Evolutionary conservation across 2,888 invertebrate genomes (phyloP), one percentile per base, ranked within the genome.

Genomic region (Rhimphoctona megacephalus): DNA sequence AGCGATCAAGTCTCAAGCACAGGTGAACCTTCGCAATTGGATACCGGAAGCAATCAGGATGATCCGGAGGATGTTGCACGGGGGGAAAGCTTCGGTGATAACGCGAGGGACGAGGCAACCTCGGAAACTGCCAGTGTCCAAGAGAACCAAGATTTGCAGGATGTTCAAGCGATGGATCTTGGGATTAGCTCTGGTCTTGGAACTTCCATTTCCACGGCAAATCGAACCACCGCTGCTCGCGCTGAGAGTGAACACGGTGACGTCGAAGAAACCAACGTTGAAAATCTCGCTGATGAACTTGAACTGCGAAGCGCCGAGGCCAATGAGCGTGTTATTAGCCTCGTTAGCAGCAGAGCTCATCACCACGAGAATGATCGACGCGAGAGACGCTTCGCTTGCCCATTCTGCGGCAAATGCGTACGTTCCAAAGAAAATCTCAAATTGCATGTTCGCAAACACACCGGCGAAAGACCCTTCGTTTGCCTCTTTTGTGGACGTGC

Each of bases 401-500:
- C 98, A 0, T 98, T 98, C 93, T 98, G 98, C 94, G 97, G 98
- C 73, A 98, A 98, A 94, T 98, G 98, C 94, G 98, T 98, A 57
- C 96, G 98, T 81, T 98, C 98, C 70, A 98, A 98, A 94, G 98
- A 98, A 95, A 98, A 98, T 94, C 95, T 98, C 78, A 98, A 98
- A 94, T 95, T 98, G 89, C 98, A 98, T 94, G 97, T 98, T 30
- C 96, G 98, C 83, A 98, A 98, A 92, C 98, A 98, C 93, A 96
- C 96, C n/a, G 98, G 98, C 14, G 98, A 98, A 94, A 95, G 98
- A 46, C 98, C 98, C n/a, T 98, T 98, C 93, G 98, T 98, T 81
- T 98, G 98, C 91, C 95, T 98, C 87, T 98, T 98, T 94, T 98
- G 98, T 94, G 98, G 98, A 0, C 95, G 98, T 39, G 98, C 98